Conservation (phyloP, 2,797 vertebrate genomes). For the Naso thynnoides region DNA sequence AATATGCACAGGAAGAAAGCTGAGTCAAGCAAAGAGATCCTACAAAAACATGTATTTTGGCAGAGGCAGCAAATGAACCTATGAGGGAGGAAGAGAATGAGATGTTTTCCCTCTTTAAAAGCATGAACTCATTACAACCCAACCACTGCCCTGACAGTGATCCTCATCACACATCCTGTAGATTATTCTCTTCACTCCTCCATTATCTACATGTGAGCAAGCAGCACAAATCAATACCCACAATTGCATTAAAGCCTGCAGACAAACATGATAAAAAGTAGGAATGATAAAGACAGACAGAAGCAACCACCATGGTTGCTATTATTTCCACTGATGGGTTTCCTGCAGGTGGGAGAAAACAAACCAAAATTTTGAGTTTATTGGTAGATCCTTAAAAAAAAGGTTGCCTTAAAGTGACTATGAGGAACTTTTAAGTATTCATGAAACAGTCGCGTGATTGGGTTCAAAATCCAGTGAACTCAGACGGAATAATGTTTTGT, state of each 20-base stretch:
- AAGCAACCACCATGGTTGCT: no score
- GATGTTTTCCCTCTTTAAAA: constrained; percentile 33
- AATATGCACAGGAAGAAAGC: constrained; percentile 37
- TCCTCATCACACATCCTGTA: background rate
- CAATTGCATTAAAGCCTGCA: background rate
- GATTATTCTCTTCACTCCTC: background rate
- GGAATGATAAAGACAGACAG: no score
- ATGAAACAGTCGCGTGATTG: no score
- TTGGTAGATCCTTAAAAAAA: no score
- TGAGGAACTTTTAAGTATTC: no score
- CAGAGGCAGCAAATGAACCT: constrained; percentile 46
- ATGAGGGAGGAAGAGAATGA: constrained; percentile 27
- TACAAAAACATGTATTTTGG: constrained; percentile 31
- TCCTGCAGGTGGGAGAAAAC: no score
- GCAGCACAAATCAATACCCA: background rate
- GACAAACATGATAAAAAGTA: background rate
- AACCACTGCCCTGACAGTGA: background rate
- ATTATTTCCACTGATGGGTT: background rate
- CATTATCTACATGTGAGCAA: background rate
- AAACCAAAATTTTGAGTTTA: no score
- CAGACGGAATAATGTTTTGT: no score
- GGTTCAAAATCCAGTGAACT: no score
- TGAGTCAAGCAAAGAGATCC: constrained; percentile 50
- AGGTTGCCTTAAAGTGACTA: no score
- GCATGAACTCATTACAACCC: constrained; percentile 14